These are phyloP conservation scores for Cephus rjabovi DNA, from an alignment of 2,888 invertebrate species.

Conservation along the genomic window DNA sequence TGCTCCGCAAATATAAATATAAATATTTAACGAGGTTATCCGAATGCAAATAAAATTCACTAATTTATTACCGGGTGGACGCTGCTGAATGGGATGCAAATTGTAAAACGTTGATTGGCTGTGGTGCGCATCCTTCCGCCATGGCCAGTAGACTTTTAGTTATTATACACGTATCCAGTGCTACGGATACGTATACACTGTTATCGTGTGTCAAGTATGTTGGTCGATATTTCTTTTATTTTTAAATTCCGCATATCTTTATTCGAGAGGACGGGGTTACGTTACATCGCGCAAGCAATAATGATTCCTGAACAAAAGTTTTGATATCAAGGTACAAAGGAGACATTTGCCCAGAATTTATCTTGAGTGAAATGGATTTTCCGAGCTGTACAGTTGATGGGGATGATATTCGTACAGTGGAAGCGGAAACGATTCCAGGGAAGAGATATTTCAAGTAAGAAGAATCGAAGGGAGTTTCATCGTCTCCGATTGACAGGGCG, in stretches of 20 bases:
- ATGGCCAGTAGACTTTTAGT: neutral
- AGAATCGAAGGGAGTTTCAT: neutral
- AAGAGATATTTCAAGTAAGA: neutral
- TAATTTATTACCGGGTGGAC: constrained; percentile 28
- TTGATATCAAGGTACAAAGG: neutral
- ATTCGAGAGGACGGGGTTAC: neutral
- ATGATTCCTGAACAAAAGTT: neutral
- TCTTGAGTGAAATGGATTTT: neutral
- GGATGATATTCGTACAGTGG: neutral
- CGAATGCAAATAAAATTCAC: constrained; percentile 43
- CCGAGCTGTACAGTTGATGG: neutral
- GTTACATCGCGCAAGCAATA: no score
- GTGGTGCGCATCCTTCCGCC: neutral
- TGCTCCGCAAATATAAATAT: constrained; percentile 36
- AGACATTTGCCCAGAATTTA: neutral
- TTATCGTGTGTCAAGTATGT: neutral
- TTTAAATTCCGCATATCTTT: neutral
- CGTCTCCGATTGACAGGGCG: constrained; percentile 50
- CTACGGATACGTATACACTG: neutral
- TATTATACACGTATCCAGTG: neutral
- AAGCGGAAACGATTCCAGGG: neutral
- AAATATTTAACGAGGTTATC: constrained; percentile 51
- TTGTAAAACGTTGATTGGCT: constrained; percentile 46
- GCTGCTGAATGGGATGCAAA: constrained; percentile 37
- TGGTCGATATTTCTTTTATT: neutral